Conservation (phyloP, 2,888 invertebrate genomes). For the Uropetala carovei region DNA sequence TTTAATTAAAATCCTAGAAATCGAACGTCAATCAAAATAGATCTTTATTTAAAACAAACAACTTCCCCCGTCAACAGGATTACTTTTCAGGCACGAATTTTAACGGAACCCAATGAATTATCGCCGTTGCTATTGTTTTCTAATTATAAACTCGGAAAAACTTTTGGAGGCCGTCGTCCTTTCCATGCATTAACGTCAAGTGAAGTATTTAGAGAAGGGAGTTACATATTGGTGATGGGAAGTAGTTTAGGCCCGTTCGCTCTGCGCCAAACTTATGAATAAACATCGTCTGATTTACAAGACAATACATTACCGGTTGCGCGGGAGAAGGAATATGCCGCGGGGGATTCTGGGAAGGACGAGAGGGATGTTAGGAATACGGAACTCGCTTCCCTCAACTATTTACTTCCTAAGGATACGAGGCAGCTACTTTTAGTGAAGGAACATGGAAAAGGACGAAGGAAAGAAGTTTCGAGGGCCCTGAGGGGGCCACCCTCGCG, state of each 20-base stretch:
- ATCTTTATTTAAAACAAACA: no score
- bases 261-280: constrained; percentile 1
- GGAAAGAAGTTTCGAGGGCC: not conserved
- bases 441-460: not conserved
- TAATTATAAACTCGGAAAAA: constrained; percentile 19
- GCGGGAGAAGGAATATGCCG: constrained; percentile 12
- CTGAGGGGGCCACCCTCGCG: constrained; percentile 28
- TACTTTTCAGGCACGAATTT: not conserved
- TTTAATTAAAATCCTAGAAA: no score
- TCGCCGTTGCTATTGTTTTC: not conserved
- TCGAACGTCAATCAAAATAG: no score
- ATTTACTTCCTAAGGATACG: constrained; percentile 21
- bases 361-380: constrained; percentile 8
- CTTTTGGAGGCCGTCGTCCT: not conserved
- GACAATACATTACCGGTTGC: constrained; percentile 44
- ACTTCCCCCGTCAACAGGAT: no score
- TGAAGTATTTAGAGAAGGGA: constrained; percentile 8
- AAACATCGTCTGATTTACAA: constrained; percentile 41
- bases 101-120: not conserved
- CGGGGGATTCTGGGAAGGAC: not conserved
- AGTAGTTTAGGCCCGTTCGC: not conserved
- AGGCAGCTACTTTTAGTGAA: not conserved
- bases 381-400: not conserved
- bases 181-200: not conserved
- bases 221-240: not conserved